A percentile compares a stretch with the other conserved stretches of the same genome.
Conservation (phyloP, 2,888 invertebrate species). For the Pheosia tremula region DNA sequence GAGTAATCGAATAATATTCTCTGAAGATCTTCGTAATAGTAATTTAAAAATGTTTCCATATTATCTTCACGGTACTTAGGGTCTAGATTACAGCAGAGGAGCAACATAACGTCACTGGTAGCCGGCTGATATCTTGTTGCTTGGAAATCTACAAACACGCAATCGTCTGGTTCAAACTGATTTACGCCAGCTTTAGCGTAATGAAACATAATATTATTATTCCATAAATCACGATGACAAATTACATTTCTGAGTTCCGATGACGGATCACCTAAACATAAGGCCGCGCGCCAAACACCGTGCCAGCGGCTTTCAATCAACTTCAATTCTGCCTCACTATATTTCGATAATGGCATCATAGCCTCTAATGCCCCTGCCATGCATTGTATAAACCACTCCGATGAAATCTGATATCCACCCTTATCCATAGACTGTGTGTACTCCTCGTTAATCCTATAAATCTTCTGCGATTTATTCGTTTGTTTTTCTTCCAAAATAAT, state of each 20-base stretch:
- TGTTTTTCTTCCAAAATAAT: constrained; percentile 78
- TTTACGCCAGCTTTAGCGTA: constrained; percentile 48
- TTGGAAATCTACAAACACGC: constrained; percentile 89
- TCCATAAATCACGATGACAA: constrained; percentile 87
- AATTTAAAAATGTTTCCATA: constrained; percentile 74
- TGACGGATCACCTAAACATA: constrained; percentile 56
- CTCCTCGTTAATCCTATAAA: constrained; percentile 60
- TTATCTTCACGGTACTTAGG: constrained; percentile 76
- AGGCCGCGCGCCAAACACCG: constrained; percentile 57
- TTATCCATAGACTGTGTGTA: constrained; percentile 48
- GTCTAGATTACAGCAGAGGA: constrained; percentile 82
- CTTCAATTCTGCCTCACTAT: constrained; percentile 42
- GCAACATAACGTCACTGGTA: constrained; percentile 85
- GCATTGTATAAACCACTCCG: constrained; percentile 69
- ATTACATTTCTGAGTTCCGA: constrained; percentile 76
- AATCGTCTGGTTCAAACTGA: constrained; percentile 72
- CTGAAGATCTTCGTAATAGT: constrained; percentile 82
- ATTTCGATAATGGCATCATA: constrained; percentile 62
- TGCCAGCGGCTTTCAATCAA: constrained; percentile 59
- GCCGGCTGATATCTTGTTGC: constrained; percentile 87
- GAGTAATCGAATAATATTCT: constrained; percentile 64
- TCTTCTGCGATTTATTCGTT: constrained; percentile 49
- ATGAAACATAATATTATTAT: constrained; percentile 86
- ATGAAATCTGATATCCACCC: constrained; percentile 56
- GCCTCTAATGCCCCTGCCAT: constrained; percentile 65